Base-by-base conservation (phyloP, 2,888 invertebrate genomes). In the Fragum sueziense region DNA sequence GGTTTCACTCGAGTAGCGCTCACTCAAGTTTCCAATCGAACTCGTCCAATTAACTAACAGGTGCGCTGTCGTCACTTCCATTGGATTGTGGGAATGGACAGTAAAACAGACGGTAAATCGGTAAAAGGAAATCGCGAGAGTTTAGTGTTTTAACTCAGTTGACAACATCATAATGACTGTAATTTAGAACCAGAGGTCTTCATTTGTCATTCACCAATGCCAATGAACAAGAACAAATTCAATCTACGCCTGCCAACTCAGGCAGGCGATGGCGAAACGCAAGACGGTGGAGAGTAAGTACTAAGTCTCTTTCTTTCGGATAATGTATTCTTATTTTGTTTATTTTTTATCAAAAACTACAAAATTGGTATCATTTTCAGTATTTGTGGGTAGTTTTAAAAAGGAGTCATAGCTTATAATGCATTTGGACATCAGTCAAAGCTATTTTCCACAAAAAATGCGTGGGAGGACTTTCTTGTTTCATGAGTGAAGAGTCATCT, bases 141-240 rank as follows among this genome's bases (percentile, higher is more conserved):
- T 47, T 47, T 47, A 9, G n/a, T 14, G 14, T 17, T 25, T 59
- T 11, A 34, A 29, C 14, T 54, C 9, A 20, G 3, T 34, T 54
- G 33, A 33, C 54, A 70, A 9, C 51, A 22, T n/a, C 11, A 52
- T n/a, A 29, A 70, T 54, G 54, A 27, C 25, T n/a, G 34, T 33
- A 4, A 70, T 54, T 54, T 70, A 33, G 54, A 22, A 14, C n/a
- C 9, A 33, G 34, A 1, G 22, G 29, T n/a, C 2, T 7, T 20
- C 27, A 31, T 29, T 51, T n/a, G 41, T 25, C 41, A 25, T 25
- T 17, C 20, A 65, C 52, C 22, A 57, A 82, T 82, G 78, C 82
- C 82, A 65, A 86, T 84, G 86, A 86, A 79, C 76, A 86, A 85
- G 67, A 86, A 86, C 75, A 86, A 85, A 70, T 80, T 86, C 41